These are phyloP conservation scores for Aphelenchoides besseyi DNA, from an alignment of 1,140 invertebrate species.

Conservation along the genomic window DNA sequence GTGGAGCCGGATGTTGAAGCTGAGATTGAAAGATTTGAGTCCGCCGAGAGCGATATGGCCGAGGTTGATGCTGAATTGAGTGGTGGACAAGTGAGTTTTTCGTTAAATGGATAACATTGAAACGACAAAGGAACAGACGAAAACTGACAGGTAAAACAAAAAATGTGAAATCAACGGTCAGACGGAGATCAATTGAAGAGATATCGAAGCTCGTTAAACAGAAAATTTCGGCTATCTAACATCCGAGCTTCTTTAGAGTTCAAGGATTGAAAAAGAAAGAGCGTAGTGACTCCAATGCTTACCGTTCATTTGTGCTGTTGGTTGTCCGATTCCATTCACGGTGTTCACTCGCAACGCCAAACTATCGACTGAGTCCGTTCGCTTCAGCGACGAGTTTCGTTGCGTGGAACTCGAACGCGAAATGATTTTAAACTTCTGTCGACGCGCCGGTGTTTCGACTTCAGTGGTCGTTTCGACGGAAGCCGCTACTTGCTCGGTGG, in stretches of 20 bases:
- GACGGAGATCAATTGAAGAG: not conserved
- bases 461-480: slow-evolving; percentile 6
- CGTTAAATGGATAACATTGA: not conserved
- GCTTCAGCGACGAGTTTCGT: slow-evolving; percentile 2
- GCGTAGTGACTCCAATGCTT: not conserved
- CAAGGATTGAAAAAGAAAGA: not conserved
- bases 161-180: not conserved
- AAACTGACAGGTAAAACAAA: not conserved
- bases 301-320: not conserved
- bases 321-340: no score
- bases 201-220: no score
- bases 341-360: not conserved
- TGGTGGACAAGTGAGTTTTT: not conserved
- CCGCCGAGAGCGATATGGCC: not conserved
- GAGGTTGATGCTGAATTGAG: not conserved
- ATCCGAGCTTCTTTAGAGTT: no score
- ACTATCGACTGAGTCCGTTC: not conserved
- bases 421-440: slow-evolving; percentile 23
- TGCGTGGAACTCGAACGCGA: slow-evolving; percentile 5
- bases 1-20: not conserved
- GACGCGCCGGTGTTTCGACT: slow-evolving; percentile 1
- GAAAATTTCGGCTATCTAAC: no score
- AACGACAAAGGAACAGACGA: not conserved
- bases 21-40: not conserved
- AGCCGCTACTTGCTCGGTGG: not conserved